phyloP scores from a whole-genome alignment of 2,113 vertebrate species.

The Melanocharis versteri region DNA sequence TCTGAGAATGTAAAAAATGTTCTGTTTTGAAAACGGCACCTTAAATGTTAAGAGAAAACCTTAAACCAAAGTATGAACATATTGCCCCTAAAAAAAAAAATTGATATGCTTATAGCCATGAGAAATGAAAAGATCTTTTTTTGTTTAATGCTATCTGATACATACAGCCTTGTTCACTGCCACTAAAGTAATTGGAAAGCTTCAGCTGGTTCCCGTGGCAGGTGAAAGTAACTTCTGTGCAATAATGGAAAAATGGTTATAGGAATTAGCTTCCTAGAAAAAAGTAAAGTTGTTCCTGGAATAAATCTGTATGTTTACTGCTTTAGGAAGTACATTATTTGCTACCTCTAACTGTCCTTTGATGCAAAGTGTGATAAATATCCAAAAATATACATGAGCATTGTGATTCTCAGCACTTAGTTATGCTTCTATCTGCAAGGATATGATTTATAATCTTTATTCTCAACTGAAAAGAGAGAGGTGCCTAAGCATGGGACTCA shows the following conservation, averaged over 20 bases:
- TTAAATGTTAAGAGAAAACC: background rate
- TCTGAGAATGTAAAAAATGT: background rate
- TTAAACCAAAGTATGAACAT: background rate
- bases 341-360: background rate
- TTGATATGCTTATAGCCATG: background rate
- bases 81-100: background rate
- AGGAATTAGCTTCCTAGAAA: background rate
- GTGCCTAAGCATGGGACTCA: background rate
- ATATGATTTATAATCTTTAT: background rate
- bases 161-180: background rate
- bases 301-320: background rate
- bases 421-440: background rate
- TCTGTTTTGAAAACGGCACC: background rate
- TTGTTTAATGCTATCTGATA: background rate
- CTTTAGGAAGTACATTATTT: background rate
- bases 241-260: background rate
- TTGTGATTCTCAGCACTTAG: background rate
- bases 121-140: background rate
- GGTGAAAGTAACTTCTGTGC: background rate
- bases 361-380: background rate
- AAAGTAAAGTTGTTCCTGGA: background rate
- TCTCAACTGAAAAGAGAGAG: background rate
- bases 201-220: background rate
- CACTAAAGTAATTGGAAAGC: background rate
- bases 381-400: background rate